These are phyloP conservation scores for Anoplopoma fimbria DNA, from an alignment of 2,113 vertebrate species.

Conservation along the genomic window DNA sequence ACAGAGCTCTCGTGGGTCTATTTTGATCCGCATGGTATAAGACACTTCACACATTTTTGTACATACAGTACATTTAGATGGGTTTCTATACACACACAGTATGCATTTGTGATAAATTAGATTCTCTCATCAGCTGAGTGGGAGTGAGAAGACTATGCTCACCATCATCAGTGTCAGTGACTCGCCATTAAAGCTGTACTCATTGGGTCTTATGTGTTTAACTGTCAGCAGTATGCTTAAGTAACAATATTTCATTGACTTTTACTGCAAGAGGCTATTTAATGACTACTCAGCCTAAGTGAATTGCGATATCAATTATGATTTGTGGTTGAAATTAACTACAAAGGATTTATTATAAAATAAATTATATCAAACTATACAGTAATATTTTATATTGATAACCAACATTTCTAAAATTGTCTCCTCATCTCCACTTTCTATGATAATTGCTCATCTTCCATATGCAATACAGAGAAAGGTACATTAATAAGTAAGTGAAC, in stretches of 20 bases:
- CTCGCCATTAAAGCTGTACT: neutral
- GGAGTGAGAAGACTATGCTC: neutral
- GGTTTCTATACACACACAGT: neutral
- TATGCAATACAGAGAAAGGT: neutral
- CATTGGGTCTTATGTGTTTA: neutral
- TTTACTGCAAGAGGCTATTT: neutral
- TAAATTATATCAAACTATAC: neutral
- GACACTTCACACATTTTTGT: neutral
- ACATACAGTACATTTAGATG: neutral
- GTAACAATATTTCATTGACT: constrained; percentile 2
- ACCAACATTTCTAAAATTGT: neutral
- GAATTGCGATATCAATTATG: neutral
- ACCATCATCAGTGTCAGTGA: constrained; percentile 14
- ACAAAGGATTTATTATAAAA: neutral
- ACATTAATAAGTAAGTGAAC: neutral
- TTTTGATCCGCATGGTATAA: neutral
- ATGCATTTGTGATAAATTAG: neutral
- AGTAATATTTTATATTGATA: neutral
- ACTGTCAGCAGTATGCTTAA: neutral
- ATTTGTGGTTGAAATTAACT: neutral
- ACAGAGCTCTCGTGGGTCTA: neutral
- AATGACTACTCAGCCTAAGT: neutral
- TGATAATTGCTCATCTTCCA: neutral
- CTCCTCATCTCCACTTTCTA: neutral
- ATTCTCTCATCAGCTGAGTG: neutral